Evolutionary conservation across 2,888 invertebrate genomes (phyloP).

Genomic region (Amitus sp.): DNA sequence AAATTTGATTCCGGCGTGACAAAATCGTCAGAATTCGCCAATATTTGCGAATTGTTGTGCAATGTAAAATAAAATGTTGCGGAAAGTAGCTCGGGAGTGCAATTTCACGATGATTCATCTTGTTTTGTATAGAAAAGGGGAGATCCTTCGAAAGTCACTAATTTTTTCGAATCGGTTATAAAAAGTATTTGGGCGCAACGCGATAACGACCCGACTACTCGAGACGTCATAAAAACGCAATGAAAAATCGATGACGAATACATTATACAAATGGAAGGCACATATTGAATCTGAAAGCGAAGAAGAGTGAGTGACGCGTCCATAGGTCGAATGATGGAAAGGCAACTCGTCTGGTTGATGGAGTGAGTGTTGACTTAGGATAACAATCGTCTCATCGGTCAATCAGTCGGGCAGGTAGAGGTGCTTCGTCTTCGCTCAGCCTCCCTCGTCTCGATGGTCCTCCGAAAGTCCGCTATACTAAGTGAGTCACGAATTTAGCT

Average conservation of each 20-base stretch:
- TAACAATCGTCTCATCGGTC: constrained; percentile 65
- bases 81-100: background rate
- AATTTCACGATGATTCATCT: background rate
- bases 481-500: constrained; percentile 57
- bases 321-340: constrained; percentile 26
- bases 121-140: background rate
- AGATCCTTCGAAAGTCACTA: background rate
- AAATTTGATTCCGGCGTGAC: background rate
- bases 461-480: constrained; percentile 51
- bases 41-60: background rate
- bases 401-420: constrained; percentile 58
- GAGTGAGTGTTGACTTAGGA: constrained; percentile 66
- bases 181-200: background rate
- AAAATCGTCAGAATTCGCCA: background rate
- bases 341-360: constrained; percentile 59
- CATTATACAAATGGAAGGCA: constrained; percentile 15
- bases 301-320: constrained; percentile 20
- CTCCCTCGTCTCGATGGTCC: constrained; percentile 45
- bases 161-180: too few species aligned
- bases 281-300: constrained; percentile 10
- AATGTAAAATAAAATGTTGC: too few species aligned
- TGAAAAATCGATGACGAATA: constrained; percentile 3
- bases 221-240: background rate
- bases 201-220: too few species aligned
- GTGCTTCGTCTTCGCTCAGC: constrained; percentile 59